A percentile compares a stretch with the other conserved stretches of the same genome.
Conservation (phyloP, 1,140 invertebrate species). For the Pristionchus pacificus region DNA sequence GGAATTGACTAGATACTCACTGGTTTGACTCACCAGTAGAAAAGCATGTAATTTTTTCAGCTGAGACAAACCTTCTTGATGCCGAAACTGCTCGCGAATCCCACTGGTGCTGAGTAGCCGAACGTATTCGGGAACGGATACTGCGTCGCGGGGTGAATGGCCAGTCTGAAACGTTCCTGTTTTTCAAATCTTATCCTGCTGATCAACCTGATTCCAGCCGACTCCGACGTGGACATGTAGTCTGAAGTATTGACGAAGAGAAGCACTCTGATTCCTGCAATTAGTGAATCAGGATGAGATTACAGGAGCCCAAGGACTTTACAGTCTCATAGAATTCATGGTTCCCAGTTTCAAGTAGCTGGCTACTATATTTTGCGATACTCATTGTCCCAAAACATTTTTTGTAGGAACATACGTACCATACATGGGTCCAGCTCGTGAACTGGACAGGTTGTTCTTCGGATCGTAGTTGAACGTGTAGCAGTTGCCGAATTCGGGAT, state of each 20-base stretch:
- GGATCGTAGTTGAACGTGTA: constrained; percentile 46
- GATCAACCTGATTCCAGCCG: constrained; percentile 45
- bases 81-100: constrained; percentile 45
- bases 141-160: constrained; percentile 22
- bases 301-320: background rate
- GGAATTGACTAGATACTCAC: too few species aligned
- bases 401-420: too few species aligned
- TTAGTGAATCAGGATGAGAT: too few species aligned
- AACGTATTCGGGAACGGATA: constrained; percentile 30
- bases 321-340: background rate
- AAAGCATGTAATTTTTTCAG: too few species aligned
- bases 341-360: too few species aligned
- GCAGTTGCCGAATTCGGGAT: constrained; percentile 52
- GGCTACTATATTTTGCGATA: too few species aligned
- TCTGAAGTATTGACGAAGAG: constrained; percentile 49
- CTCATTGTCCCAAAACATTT: too few species aligned
- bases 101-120: constrained; percentile 47
- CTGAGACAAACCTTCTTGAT: too few species aligned
- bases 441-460: constrained; percentile 28
- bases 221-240: constrained; percentile 52
- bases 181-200: constrained; percentile 44
- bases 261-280: constrained; percentile 47
- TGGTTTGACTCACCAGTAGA: too few species aligned
- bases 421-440: constrained; percentile 49
- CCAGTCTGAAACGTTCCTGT: background rate